Evolutionary conservation across 2,888 invertebrate genomes (phyloP), one percentile per base, ranked within the genome.

Genomic region (Agonopterix alstromeriana): DNA sequence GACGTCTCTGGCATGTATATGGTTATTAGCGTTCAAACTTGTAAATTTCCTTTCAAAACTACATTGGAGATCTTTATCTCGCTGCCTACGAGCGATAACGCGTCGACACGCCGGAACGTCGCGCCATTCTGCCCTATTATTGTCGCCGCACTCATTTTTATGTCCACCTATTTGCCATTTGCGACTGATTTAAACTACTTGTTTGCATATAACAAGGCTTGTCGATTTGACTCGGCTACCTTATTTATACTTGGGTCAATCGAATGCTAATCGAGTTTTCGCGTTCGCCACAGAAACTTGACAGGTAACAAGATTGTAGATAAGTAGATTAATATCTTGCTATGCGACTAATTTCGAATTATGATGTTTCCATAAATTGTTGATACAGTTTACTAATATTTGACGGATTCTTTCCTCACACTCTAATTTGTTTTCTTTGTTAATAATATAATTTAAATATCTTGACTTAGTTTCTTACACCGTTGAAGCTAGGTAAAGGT

Each of bases 31-130:
- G 55, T 59, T 58, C 69, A 60, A 67, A 74, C 76, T 80, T 82
- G 75, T 82, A 80, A 82, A 82, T 82, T 76, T 75, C 63, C 70
- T 72, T 71, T 75, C 67, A 70, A 81, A 81, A 76, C 69, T 73
- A 75, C 72, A 73, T 73, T 61, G 57, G 58, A 78, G 85, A 84
- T 86, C 72, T 67, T 79, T 82, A 84, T 83, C 84, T 65, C 52
- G 45, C 48, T 49, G 57, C 54, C 59, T 60, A 58, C 62, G 57
- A 57, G 62, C 66, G 70, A 79, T 77, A 77, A 73, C 66, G 61
- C 63, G 58, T 48, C 60, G 57, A 56, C 52, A 53, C 54, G 58
- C 53, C 58, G 65, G 56, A 60, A 65, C 61, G 55, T 60, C 56
- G 58, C 57, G 52, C 58, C 57, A 59, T 60, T 66, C 67, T 55